Percentiles rank a stretch among this genome's conserved stretches.
These are phyloP conservation scores for Potorous gilbertii DNA, from an alignment of 2,797 vertebrate genomes.

Conservation along the genomic window DNA sequence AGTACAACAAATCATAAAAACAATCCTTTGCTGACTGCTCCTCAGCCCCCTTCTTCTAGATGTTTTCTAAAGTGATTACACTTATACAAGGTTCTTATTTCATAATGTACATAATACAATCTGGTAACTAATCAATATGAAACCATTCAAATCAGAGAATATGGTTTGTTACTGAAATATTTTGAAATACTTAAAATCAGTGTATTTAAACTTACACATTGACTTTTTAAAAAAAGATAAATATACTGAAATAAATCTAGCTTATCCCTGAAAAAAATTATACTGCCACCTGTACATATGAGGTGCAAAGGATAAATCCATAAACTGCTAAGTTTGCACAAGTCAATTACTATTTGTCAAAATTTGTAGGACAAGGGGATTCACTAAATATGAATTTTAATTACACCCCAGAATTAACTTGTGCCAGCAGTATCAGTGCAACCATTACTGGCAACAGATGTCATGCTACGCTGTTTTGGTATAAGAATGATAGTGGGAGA, in stretches of 20 bases:
- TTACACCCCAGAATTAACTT: slow-evolving; percentile 39
- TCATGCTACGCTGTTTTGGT: slow-evolving; percentile 50
- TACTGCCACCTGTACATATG: slow-evolving; percentile 55
- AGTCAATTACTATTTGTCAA: slow-evolving; percentile 38
- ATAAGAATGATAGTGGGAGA: slow-evolving; percentile 57
- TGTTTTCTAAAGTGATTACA: slow-evolving; percentile 80
- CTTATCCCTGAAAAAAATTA: slow-evolving; percentile 75
- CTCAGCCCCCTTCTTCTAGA: slow-evolving; percentile 79
- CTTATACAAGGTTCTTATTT: slow-evolving; percentile 80
- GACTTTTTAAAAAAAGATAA: slow-evolving; percentile 75
- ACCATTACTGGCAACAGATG: slow-evolving; percentile 21
- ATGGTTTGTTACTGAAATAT: slow-evolving; percentile 76
- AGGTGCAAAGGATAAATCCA: slow-evolving; percentile 64
- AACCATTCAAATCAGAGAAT: slow-evolving; percentile 75
- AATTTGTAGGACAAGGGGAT: slow-evolving; percentile 67
- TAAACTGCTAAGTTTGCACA: slow-evolving; percentile 60
- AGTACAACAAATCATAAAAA: slow-evolving; percentile 85
- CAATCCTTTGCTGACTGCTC: slow-evolving; percentile 76
- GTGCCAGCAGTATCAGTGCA: slow-evolving; percentile 52
- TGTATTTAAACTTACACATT: slow-evolving; percentile 55
- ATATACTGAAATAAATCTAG: slow-evolving; percentile 80
- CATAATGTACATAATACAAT: slow-evolving; percentile 71
- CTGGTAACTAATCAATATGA: slow-evolving; percentile 75
- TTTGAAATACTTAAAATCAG: slow-evolving; percentile 66
- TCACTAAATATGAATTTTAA: slow-evolving; percentile 5